A percentile compares a stretch with the other conserved stretches of the same genome.
phyloP scores from a whole-genome alignment of 2,113 vertebrate species.

The Gymnobelideus leadbeateri region DNA sequence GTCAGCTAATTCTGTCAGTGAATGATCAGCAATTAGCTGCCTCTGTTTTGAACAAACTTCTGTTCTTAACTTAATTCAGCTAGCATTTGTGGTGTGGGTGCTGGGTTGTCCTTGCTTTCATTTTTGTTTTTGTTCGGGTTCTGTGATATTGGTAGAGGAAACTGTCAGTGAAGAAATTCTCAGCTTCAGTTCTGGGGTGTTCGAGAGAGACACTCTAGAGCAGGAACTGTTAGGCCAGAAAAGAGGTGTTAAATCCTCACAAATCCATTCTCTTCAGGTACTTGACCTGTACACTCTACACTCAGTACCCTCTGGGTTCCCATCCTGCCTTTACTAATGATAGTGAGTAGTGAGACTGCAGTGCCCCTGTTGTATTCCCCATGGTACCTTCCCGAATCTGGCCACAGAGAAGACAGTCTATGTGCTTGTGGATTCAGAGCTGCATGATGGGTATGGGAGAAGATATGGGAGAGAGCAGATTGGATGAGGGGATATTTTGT shows the following conservation, averaged over 20 bases:
- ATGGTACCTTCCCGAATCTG: too few species aligned
- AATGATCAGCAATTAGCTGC: not conserved
- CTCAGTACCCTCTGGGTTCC: too few species aligned
- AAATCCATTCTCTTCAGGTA: too few species aligned
- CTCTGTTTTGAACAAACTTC: not conserved
- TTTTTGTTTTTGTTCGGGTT: not conserved
- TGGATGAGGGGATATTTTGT: too few species aligned
- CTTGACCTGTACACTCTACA: too few species aligned
- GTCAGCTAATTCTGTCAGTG: not conserved
- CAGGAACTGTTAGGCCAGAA: not conserved
- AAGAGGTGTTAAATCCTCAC: not conserved
- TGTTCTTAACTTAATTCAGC: not conserved
- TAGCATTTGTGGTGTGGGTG: not conserved
- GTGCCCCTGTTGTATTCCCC: too few species aligned
- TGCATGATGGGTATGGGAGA: too few species aligned
- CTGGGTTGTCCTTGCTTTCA: not conserved
- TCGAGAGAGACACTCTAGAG: not conserved
- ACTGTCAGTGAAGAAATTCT: not conserved
- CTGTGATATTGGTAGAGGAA: not conserved
- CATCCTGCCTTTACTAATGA: too few species aligned
- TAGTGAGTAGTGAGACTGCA: too few species aligned
- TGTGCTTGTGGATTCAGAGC: too few species aligned
- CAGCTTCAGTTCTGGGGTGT: not conserved
- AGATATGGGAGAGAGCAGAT: too few species aligned
- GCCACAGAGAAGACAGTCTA: too few species aligned